Evolutionary conservation across 2,113 vertebrate genomes (phyloP), one percentile per base, ranked within the genome.

Genomic region (Malurus elegans): DNA sequence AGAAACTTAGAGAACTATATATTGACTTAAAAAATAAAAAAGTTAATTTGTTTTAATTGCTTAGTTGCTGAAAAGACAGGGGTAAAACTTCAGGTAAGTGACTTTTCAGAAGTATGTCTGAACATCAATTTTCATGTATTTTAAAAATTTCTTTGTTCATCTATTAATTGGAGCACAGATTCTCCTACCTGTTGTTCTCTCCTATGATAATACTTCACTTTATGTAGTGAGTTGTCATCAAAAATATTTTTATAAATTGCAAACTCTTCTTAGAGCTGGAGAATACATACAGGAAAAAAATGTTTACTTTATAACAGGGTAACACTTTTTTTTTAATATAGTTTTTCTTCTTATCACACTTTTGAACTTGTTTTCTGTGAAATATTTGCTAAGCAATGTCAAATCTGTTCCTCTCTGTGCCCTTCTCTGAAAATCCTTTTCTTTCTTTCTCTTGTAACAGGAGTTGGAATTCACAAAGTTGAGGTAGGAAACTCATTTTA

Each of bases 401-500:
- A 62, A 45, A 86, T 47, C 8, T 54, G 36, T 86, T 88, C 8
- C 17, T 24, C 23, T 89, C 12, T 65, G 6, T 18, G 29, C 40
- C 9, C 28, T 51, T 70, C 23, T 74, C 83, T 92, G n/a, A 97
- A 82, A 92, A 79, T 53, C 4, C 5, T 51, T 95, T 87, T 48
- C 40, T 90, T 60, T 96, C 19, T 92, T 21, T 86, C 10, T 82
- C 90, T 91, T 82, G 17, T 67, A 76, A 94, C 91, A 97, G 97
- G 95, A 92, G 42, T 51, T 92, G 91, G 84, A 93, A 86, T 95
- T 95, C 67, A 91, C 70, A 53, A 96, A 88, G 93, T 94, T 97
- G 96, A 97, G 97, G 97, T 97, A 97, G 73, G 95, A 97, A 76
- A 61, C 18, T 36, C 4, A 67, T 82, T 83, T 84, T 70, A 25